A percentile compares a stretch with the other conserved stretches of the same genome.
These are phyloP conservation scores for Dicentrarchus labrax DNA, from an alignment of 2,113 vertebrate genomes.

Conservation along the genomic window DNA sequence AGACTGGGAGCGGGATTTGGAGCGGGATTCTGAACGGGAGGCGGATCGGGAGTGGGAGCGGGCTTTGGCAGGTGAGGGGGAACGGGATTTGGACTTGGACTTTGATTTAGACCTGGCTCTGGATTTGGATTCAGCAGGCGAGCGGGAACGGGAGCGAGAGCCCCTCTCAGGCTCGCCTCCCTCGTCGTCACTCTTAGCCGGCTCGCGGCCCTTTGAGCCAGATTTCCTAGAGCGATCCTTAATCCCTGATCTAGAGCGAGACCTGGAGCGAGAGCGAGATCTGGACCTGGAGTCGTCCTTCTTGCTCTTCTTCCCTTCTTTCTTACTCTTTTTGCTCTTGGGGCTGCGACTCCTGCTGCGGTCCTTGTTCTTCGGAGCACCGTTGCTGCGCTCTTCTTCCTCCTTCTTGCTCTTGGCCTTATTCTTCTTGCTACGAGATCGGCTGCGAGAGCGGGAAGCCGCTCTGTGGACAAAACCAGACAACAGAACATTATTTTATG, in stretches of 20 bases:
- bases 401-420: slow-evolving; percentile 83
- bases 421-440: slow-evolving; percentile 83
- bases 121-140: slow-evolving; percentile 58
- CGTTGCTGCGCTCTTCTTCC: slow-evolving; percentile 80
- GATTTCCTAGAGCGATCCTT: slow-evolving; percentile 82
- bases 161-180: slow-evolving; percentile 58
- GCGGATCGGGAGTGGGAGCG: slow-evolving; percentile 67
- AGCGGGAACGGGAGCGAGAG: slow-evolving; percentile 76
- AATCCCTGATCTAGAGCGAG: slow-evolving; percentile 75
- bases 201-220: slow-evolving; percentile 72
- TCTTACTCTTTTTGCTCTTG: slow-evolving; percentile 88
- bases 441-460: slow-evolving; percentile 91
- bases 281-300: slow-evolving; percentile 83
- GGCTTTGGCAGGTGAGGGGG: slow-evolving; percentile 62
- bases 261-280: slow-evolving; percentile 88
- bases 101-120: slow-evolving; percentile 74
- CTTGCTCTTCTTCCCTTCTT: slow-evolving; percentile 87
- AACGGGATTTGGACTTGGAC: slow-evolving; percentile 74
- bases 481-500: background rate
- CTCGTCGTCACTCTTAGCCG: slow-evolving; percentile 72
- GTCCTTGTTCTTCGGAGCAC: slow-evolving; percentile 80
- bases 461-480: slow-evolving; percentile 80
- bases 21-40: slow-evolving; percentile 71
- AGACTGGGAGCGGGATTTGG: slow-evolving; percentile 70
- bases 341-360: slow-evolving; percentile 87